These are phyloP conservation scores for Chloropsis hardwickii DNA, from an alignment of 2,113 vertebrate species.

Conservation along the genomic window DNA sequence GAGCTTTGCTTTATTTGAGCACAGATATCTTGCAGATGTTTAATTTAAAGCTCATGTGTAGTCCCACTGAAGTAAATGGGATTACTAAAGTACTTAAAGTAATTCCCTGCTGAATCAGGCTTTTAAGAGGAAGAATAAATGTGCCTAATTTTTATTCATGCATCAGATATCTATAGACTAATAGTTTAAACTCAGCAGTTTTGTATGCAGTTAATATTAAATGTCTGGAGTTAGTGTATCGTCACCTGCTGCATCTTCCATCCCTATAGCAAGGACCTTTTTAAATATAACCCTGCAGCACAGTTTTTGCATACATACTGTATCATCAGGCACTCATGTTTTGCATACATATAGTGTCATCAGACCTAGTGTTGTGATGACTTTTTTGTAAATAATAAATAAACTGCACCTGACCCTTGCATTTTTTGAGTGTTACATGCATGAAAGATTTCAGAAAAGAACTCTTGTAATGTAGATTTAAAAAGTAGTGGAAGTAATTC, in stretches of 20 bases:
- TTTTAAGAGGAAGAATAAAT: conserved; percentile 45
- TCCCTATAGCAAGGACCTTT: background rate
- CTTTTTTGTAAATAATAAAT: background rate
- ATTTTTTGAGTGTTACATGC: background rate
- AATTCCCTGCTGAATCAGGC: conserved; percentile 58
- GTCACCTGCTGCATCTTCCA: background rate
- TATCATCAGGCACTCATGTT: background rate
- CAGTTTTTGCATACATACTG: background rate
- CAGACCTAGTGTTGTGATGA: background rate
- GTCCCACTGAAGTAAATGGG: conserved; percentile 53
- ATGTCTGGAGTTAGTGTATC: background rate
- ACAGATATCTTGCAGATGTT: conserved; percentile 56
- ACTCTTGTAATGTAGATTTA: background rate
- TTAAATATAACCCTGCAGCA: background rate
- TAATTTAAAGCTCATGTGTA: conserved; percentile 55
- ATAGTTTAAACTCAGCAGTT: conserved; percentile 20
- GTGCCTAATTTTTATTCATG: conserved; percentile 50
- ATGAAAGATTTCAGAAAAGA: background rate
- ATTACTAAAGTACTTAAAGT: conserved; percentile 60
- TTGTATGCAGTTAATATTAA: background rate
- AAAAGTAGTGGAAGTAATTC: background rate
- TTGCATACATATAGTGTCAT: background rate
- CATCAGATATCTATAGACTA: conserved; percentile 22
- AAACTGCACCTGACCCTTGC: background rate
- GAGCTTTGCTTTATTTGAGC: conserved; percentile 32